A percentile compares a stretch with the other conserved stretches of the same genome.
Evolutionary conservation across 1,140 invertebrate genomes (phyloP).

Genomic region (Drosophila athabasca): DNA sequence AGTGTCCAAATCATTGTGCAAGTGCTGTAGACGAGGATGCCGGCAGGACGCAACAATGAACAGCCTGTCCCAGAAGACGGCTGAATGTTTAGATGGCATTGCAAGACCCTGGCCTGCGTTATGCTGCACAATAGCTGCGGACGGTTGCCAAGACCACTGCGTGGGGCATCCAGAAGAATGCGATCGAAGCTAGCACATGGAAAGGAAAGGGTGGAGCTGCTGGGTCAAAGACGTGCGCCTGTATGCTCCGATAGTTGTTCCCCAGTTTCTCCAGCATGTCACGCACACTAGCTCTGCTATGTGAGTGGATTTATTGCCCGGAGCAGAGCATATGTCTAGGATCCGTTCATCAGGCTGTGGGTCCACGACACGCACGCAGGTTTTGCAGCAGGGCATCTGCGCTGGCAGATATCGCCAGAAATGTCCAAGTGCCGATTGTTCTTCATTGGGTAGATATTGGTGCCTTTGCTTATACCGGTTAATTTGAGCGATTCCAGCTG

Average conservation of each 20-base stretch:
- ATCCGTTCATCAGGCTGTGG: slow-evolving; percentile 89
- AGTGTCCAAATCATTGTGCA: too few species aligned
- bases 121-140: slow-evolving; percentile 89
- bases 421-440: too few species aligned
- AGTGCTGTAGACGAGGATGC: slow-evolving; percentile 93
- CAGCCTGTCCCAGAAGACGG: slow-evolving; percentile 89
- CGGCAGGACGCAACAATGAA: slow-evolving; percentile 89
- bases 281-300: slow-evolving; percentile 87
- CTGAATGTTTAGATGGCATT: slow-evolving; percentile 91
- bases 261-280: slow-evolving; percentile 39
- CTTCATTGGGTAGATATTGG: too few species aligned
- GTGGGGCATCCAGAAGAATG: slow-evolving; percentile 93
- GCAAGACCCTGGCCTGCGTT: slow-evolving; percentile 86
- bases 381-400: slow-evolving; percentile 90
- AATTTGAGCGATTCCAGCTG: too few species aligned
- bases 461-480: too few species aligned
- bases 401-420: too few species aligned
- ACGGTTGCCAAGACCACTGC: slow-evolving; percentile 93
- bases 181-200: slow-evolving; percentile 88
- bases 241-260: slow-evolving; percentile 84
- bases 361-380: slow-evolving; percentile 89
- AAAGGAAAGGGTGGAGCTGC: slow-evolving; percentile 88
- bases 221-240: slow-evolving; percentile 83
- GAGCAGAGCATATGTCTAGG: slow-evolving; percentile 95
- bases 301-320: slow-evolving; percentile 95